Base-by-base conservation (phyloP, 2,888 invertebrate species). In the Eugnorisma glareosa region DNA sequence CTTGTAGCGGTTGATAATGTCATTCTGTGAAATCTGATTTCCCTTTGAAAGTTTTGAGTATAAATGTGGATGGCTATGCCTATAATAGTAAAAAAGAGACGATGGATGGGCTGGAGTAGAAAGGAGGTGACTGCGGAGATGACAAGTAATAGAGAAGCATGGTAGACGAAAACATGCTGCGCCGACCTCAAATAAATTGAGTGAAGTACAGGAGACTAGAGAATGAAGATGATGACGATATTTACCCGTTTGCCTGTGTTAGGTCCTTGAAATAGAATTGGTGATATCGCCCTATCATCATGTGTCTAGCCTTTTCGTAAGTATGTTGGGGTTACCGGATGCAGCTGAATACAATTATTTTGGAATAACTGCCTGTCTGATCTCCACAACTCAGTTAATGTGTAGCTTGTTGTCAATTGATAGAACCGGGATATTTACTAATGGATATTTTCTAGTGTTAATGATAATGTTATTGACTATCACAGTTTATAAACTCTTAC, bases 1-100 rank as follows among this genome's bases (percentile, higher is more conserved):
- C 35, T 21, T 67, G 67, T 75, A 68, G 28, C 63, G 28, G 31
- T 28, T 82, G 67, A 82, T 79, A 75, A 75, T 64, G 35, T 68
- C 11, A 15, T 79, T 67, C 40, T 57, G 76, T 64, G 76, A 82
- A 75, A 79, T 79, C 76, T 75, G 67, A 75, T 82, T 82, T 79
- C 67, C 54, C 57, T 68, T 82, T 75, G 59, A 57, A 28, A 57
- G 57, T 57, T 57, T 57, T 57, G 28, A 54, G n/a, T n/a, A 54
- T n/a, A 4, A 4, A n/a, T 11, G 4, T 51, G 21, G 21, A 48
- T 21, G n/a, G 48, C 21, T 48, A 48, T 21, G n/a, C 21, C 21
- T 48, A 21, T 24, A 51, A 10, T 4, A 51, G 4, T 11, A 51
- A n/a, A 51, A 51, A 3, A 11, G 2, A 51, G n/a, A 51, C 24